These are phyloP conservation scores for Polydrusus tereticollis DNA, from an alignment of 2,888 invertebrate species.

Conservation along the genomic window DNA sequence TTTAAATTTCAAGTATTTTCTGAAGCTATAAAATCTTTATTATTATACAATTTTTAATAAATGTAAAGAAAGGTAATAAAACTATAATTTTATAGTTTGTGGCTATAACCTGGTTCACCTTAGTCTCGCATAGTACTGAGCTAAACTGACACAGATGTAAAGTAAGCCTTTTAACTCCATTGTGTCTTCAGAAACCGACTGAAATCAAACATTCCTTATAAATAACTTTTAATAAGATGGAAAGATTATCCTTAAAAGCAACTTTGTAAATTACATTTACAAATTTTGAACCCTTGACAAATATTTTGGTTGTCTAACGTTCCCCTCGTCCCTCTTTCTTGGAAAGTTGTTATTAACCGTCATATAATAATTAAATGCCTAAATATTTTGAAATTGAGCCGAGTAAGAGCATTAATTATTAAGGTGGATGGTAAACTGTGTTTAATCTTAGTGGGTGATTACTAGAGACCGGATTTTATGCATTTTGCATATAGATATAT, in stretches of 20 bases:
- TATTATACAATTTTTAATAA: too few species aligned
- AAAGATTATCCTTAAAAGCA: conserved; percentile 10
- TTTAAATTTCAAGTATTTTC: neutral
- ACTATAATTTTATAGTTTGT: too few species aligned
- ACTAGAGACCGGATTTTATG: too few species aligned
- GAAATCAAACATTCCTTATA: neutral
- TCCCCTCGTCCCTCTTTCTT: conserved; percentile 3
- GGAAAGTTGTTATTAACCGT: conserved; percentile 4
- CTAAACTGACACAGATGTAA: too few species aligned
- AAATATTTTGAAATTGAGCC: conserved; percentile 9
- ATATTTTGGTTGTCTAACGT: conserved; percentile 17
- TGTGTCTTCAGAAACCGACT: too few species aligned
- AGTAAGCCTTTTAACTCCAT: too few species aligned
- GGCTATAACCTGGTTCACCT: too few species aligned
- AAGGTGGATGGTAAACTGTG: neutral
- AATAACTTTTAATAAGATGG: neutral
- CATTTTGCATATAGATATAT: too few species aligned
- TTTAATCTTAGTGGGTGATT: neutral
- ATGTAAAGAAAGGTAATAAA: too few species aligned
- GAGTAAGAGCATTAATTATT: too few species aligned
- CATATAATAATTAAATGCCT: conserved; percentile 2
- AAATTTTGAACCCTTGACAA: conserved; percentile 14
- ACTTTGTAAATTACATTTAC: conserved; percentile 7
- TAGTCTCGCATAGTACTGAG: too few species aligned
- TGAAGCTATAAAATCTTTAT: neutral